A percentile compares a stretch with the other conserved stretches of the same genome.
phyloP scores from a whole-genome alignment of 2,888 invertebrate genomes.

The Gisinianus flammeolus region DNA sequence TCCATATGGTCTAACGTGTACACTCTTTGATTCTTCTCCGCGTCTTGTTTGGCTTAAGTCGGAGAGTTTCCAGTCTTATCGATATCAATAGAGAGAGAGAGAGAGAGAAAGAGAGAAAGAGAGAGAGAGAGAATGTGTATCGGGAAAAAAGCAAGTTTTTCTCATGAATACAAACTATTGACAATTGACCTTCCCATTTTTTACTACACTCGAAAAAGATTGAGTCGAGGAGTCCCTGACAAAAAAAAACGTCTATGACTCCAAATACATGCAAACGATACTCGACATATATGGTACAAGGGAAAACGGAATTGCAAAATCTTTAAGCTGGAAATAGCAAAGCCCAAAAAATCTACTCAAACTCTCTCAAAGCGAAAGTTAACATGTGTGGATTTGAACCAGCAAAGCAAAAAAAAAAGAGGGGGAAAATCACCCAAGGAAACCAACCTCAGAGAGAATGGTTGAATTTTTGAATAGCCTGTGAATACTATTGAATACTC shows the following conservation, averaged over 20 bases:
- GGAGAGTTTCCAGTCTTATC: no score
- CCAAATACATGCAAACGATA: background rate
- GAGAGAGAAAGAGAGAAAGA: background rate
- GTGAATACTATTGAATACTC: no score
- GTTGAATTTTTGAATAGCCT: no score
- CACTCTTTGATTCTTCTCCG: background rate
- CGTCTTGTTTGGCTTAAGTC: no score
- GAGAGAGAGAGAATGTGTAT: background rate
- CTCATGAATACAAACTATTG: constrained; percentile 58
- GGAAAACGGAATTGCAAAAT: background rate
- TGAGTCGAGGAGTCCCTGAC: background rate
- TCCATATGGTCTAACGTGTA: no score
- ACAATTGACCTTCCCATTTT: constrained; percentile 53
- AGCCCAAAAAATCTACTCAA: no score
- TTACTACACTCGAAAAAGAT: background rate
- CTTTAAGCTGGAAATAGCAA: no score
- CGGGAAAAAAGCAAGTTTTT: constrained; percentile 40
- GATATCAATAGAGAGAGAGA: background rate
- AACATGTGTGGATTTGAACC: no score
- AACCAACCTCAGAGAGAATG: no score
- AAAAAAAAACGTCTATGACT: background rate
- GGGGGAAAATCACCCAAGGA: no score
- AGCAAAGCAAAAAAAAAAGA: no score
- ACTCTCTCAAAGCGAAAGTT: no score
- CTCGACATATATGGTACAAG: background rate